These are phyloP conservation scores for Alces alces DNA, from an alignment of 2,113 vertebrate genomes.

Conservation along the genomic window DNA sequence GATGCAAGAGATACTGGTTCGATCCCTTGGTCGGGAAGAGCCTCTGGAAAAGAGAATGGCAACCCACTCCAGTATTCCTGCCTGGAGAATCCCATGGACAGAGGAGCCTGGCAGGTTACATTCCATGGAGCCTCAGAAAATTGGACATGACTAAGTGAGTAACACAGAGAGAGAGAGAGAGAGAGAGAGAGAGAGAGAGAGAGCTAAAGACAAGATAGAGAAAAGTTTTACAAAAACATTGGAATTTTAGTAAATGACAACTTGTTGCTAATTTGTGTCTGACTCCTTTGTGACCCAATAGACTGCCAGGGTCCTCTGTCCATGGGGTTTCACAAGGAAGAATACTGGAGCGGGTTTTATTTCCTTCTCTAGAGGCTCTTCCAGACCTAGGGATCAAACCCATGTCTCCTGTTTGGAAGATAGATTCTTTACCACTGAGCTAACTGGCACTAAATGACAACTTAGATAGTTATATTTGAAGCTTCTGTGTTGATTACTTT, in stretches of 20 bases:
- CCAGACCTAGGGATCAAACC: not conserved
- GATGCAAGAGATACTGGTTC: not conserved
- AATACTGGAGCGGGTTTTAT: not conserved
- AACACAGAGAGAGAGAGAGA: not conserved
- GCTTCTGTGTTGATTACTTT: conserved; percentile 15
- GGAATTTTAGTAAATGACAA: conserved; percentile 32
- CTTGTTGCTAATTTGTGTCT: not conserved
- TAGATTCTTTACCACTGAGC: not conserved
- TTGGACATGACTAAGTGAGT: not conserved
- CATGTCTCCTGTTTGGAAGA: not conserved
- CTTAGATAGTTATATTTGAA: conserved; percentile 28
- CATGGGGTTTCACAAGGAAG: not conserved
- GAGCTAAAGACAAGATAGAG: not conserved
- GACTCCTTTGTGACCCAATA: not conserved
- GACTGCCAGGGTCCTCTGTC: not conserved
- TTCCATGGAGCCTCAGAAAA: not conserved
- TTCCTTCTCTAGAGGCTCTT: not conserved
- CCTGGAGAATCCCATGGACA: not conserved
- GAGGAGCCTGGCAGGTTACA: not conserved
- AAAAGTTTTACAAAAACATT: conserved; percentile 23
- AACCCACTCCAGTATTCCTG: not conserved
- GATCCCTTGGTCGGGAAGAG: not conserved
- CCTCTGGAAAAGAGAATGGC: not conserved
- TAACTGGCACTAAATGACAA: conserved; percentile 4
- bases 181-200: too few relatives aligned